phyloP scores from a whole-genome alignment of 2,797 vertebrate species.

The Leptatherina wallacei region DNA sequence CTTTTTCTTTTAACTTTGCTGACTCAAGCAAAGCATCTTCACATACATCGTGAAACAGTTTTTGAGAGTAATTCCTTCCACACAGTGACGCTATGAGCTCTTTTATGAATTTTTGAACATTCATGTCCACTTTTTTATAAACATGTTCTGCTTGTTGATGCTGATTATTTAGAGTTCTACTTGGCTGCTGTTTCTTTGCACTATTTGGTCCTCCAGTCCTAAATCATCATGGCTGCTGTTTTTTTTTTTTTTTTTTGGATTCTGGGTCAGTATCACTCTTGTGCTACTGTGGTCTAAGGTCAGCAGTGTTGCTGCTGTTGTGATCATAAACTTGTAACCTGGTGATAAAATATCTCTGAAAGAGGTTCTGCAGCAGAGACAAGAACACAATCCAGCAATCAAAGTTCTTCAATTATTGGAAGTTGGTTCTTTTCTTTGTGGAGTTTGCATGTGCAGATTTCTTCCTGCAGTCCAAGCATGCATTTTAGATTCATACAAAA shows the following conservation, averaged over 20 bases:
- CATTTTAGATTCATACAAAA: not conserved
- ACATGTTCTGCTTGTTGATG: not conserved
- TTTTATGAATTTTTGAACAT: slow-evolving; percentile 12
- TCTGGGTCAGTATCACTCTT: not conserved
- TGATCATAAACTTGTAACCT: slow-evolving; percentile 20
- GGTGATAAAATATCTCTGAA: slow-evolving; percentile 4
- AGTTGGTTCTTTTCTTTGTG: not conserved
- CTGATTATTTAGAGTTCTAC: not conserved
- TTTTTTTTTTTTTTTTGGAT: not conserved
- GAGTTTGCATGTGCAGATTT: not conserved
- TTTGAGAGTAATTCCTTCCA: slow-evolving; percentile 25
- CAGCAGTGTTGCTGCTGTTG: slow-evolving; percentile 13
- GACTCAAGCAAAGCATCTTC: not conserved
- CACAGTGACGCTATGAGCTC: not conserved
- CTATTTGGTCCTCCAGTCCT: slow-evolving; percentile 4
- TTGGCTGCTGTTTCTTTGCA: not conserved
- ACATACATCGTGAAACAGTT: not conserved
- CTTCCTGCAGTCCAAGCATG: not conserved
- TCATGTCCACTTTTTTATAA: slow-evolving; percentile 15
- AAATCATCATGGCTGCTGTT: not conserved
- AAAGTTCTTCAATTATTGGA: not conserved
- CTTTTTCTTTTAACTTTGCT: not conserved
- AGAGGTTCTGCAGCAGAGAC: no score
- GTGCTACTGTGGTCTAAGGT: not conserved
- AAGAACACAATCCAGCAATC: no score